Base-by-base conservation (phyloP, 2,113 vertebrate genomes). In the Menidia beryllina region DNA sequence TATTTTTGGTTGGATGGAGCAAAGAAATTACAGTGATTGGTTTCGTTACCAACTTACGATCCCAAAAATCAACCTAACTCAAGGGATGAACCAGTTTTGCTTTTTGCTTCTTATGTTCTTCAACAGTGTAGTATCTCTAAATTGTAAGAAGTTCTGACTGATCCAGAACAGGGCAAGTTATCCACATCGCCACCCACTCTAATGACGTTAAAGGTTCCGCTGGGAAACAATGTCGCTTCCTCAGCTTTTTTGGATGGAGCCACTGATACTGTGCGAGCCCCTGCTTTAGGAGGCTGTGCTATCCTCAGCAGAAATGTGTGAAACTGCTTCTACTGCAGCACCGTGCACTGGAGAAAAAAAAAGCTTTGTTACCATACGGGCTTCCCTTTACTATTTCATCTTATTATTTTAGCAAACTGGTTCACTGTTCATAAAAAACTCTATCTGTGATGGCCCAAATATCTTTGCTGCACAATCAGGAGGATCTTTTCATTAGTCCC, bases 401-500 rank as follows among this genome's bases (percentile, higher is more conserved):
- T 13, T 17, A 17, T 17, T 13, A 43, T 43, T 43, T 17, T 17
- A 43, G 13, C 41, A 43, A 43, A 43, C 17, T 30, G 15, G 25
- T 34, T n/a, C 52, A 34, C 27, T 34, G n/a, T n/a, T 34, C 19
- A 34, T 8, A 34, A 34, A 8, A 34, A 34, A 34, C 30, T 60
- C 30, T 20, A 48, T 3, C 36, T 45, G 25, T 45, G 24, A 34
- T 51, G 64, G 63, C 30, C 49, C 50, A 38, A 5, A 25, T 23
- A 36, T n/a, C 15, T 27, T 48, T 21, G 14, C 36, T 30, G 43
- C 25, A 17, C 11, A 60, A 61, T 77, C 9, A 64, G 48, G 64
- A 13, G 8, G 6, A 54, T 38, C 24, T 65, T 34, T 67, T 34
- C 30, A 1, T 27, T 62, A 21, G 24, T 55, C 19, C 4, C 8